A percentile compares a stretch with the other conserved stretches of the same genome.
These are phyloP conservation scores for Cryptus viduatorius DNA, from an alignment of 2,888 invertebrate species.

Conservation along the genomic window DNA sequence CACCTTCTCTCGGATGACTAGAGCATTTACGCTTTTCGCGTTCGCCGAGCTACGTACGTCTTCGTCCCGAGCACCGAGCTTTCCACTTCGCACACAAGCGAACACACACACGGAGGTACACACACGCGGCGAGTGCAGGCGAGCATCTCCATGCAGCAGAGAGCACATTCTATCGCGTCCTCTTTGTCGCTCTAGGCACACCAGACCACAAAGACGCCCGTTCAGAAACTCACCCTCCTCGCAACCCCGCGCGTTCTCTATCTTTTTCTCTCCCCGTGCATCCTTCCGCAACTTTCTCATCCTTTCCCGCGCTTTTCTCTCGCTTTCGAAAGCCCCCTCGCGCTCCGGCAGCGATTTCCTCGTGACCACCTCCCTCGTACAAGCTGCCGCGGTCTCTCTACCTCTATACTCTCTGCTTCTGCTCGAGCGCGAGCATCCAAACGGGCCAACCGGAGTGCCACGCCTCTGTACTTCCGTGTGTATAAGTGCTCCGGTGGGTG, in stretches of 20 bases:
- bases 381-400: slow-evolving; percentile 17
- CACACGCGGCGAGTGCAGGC: not conserved
- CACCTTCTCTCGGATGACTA: slow-evolving; percentile 4
- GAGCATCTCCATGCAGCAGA: slow-evolving; percentile 9
- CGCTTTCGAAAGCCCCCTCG: slow-evolving; percentile 40
- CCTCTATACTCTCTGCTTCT: slow-evolving; percentile 65
- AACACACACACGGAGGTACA: not conserved
- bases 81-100: slow-evolving; percentile 17
- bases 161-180: slow-evolving; percentile 52
- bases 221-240: slow-evolving; percentile 59
- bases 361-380: slow-evolving; percentile 36
- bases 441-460: slow-evolving; percentile 76
- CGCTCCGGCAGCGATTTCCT: slow-evolving; percentile 49
- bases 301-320: slow-evolving; percentile 46
- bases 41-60: slow-evolving; percentile 58
- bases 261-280: slow-evolving; percentile 25
- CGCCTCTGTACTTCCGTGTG: slow-evolving; percentile 76
- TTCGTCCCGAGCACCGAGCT: slow-evolving; percentile 55
- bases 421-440: slow-evolving; percentile 75
- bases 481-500: slow-evolving; percentile 58
- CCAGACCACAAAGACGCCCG: slow-evolving; percentile 57
- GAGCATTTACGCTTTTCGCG: slow-evolving; percentile 67
- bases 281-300: slow-evolving; percentile 56
- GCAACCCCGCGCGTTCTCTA: slow-evolving; percentile 32
- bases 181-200: slow-evolving; percentile 63